Base-by-base conservation (phyloP, 1,140 invertebrate genomes). In the Aporrectodea caliginosa region DNA sequence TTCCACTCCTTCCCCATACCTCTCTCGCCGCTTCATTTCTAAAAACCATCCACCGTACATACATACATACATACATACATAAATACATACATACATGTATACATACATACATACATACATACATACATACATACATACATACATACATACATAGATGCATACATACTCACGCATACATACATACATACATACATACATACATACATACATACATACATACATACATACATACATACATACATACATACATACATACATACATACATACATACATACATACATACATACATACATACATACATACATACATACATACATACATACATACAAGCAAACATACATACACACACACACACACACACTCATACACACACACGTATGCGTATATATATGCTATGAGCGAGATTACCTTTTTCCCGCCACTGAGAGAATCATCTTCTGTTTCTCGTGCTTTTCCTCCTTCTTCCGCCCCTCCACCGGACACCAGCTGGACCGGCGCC, bases 401-500 rank as follows among this genome's bases (percentile, higher is more conserved):
- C 58, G 58, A 68, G 6, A 6, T 12, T 72, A 29, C 70, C 31
- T 72, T 77, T 79, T 70, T 73, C 79, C 79, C 22, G 75, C 76
- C 2, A 81, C 74, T 34, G 75, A 58, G 22, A 82, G 69, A 73
- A 80, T 80, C 35, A 58, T 78, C 33, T 70, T 73, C 69, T 75
- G 79, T 27, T 78, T 78, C 27, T 82, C 79, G 33, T 76, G 72
- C 32, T 72, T 76, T 30, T 78, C 75, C 69, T 81, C 79, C 77
- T 73, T 81, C 43, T 76, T 80, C 68, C 68, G 31, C 16, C 33
- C 73, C 68, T 78, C 69, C 27, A 82, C 77, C 0, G 82, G 78
- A 75, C 83, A 84, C 84, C 84, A 85, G 70, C 83, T 85, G n/a
- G 83, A 75, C 34, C 84, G 77, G 27, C 84, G 79, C 31, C 79